These are phyloP conservation scores for Centrocercus urophasianus DNA, from an alignment of 2,113 vertebrate species.

Conservation along the genomic window DNA sequence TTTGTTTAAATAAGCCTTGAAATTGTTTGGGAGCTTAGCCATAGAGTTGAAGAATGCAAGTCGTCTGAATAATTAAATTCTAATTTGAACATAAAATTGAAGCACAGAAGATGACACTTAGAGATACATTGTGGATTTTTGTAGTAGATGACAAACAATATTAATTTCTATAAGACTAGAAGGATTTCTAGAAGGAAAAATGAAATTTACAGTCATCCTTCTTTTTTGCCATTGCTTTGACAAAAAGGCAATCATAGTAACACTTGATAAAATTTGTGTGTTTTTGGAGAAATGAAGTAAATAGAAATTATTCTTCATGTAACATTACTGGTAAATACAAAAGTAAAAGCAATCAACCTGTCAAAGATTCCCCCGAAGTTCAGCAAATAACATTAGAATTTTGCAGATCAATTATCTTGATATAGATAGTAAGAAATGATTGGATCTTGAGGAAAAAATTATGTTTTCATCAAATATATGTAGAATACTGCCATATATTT, in stretches of 20 bases:
- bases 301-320: neutral
- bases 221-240: neutral
- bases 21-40: constrained; percentile 8
- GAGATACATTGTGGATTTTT: constrained; percentile 3
- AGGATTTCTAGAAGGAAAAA: too few relatives aligned
- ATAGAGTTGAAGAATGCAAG: neutral
- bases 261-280: neutral
- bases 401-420: neutral
- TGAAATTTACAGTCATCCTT: neutral
- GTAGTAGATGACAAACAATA: neutral
- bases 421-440: neutral
- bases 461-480: neutral
- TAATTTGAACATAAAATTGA: constrained; percentile 18
- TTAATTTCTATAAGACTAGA: neutral
- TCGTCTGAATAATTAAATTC: neutral
- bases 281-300: neutral
- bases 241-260: neutral
- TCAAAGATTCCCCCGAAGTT: neutral
- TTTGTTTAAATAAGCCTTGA: constrained; percentile 41
- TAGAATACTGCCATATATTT: neutral
- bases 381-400: neutral
- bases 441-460: neutral
- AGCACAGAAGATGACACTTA: neutral
- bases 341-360: neutral
- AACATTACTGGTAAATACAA: neutral